phyloP scores from a whole-genome alignment of 2,113 vertebrate genomes.

The Neoarius graeffei region DNA sequence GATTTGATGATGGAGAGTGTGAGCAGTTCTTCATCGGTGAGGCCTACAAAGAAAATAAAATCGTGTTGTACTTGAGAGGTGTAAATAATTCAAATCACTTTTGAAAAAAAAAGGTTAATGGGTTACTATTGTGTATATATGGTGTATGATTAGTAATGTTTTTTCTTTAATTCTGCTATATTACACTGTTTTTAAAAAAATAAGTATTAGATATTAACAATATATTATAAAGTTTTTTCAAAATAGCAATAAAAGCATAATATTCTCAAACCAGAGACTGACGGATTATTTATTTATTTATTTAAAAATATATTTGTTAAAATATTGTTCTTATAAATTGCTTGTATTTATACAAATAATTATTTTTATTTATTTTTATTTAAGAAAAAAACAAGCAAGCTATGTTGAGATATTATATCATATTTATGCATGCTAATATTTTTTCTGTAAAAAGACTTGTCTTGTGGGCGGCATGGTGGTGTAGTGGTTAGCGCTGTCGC shows the following conservation, averaged over 20 bases:
- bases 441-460: background rate
- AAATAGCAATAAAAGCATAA: background rate
- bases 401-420: background rate
- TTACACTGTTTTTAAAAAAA: no score
- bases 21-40: slow-evolving; percentile 72
- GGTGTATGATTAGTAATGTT: background rate
- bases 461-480: no score
- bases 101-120: background rate
- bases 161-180: background rate
- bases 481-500: no score
- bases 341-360: no score
- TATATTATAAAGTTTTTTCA: background rate
- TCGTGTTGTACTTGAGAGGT: background rate
- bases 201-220: background rate
- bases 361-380: background rate
- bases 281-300: no score
- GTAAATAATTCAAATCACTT: background rate
- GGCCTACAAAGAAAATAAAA: slow-evolving; percentile 3
- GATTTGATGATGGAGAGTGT: slow-evolving; percentile 16
- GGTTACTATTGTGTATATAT: background rate
- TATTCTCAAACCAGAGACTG: background rate
- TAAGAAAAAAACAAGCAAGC: background rate
- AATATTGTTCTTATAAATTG: background rate
- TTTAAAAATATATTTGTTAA: no score
- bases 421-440: no score